Conservation (phyloP, 2,888 invertebrate species). For the Bellardia bayeri region DNA sequence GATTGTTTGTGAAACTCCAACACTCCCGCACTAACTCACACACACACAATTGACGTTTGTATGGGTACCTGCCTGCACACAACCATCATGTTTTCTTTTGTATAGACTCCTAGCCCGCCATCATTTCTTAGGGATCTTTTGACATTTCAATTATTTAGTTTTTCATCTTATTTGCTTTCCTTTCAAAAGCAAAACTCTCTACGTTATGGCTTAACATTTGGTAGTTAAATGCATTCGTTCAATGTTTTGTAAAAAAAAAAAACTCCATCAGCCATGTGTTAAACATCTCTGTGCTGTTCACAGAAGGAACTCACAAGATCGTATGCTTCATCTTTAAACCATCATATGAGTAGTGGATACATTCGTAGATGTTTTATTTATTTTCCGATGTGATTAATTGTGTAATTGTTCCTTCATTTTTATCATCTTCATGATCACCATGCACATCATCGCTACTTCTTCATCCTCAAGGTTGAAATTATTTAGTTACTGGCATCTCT, state of each 20-base stretch:
- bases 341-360: slow-evolving; percentile 23
- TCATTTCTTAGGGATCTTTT: slow-evolving; percentile 64
- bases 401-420: slow-evolving; percentile 81
- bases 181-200: slow-evolving; percentile 9
- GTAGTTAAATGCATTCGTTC: slow-evolving; percentile 61
- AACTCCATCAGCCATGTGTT: slow-evolving; percentile 60
- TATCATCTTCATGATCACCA: slow-evolving; percentile 66
- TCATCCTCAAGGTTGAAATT: slow-evolving; percentile 18
- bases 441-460: slow-evolving; percentile 53
- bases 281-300: slow-evolving; percentile 40
- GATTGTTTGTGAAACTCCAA: slow-evolving; percentile 60
- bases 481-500: not conserved
- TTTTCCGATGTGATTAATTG: slow-evolving; percentile 79
- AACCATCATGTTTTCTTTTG: not conserved
- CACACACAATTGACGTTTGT: not conserved
- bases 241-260: slow-evolving; percentile 11
- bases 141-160: slow-evolving; percentile 70
- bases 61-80: slow-evolving; percentile 46
- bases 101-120: slow-evolving; percentile 33
- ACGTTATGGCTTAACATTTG: slow-evolving; percentile 58
- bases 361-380: slow-evolving; percentile 31
- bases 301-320: not conserved
- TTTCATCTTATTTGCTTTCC: slow-evolving; percentile 19
- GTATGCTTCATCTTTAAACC: slow-evolving; percentile 29
- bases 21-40: slow-evolving; percentile 13